These are phyloP conservation scores for Prietella phreatophila DNA, from an alignment of 2,113 vertebrate species.

Conservation along the genomic window DNA sequence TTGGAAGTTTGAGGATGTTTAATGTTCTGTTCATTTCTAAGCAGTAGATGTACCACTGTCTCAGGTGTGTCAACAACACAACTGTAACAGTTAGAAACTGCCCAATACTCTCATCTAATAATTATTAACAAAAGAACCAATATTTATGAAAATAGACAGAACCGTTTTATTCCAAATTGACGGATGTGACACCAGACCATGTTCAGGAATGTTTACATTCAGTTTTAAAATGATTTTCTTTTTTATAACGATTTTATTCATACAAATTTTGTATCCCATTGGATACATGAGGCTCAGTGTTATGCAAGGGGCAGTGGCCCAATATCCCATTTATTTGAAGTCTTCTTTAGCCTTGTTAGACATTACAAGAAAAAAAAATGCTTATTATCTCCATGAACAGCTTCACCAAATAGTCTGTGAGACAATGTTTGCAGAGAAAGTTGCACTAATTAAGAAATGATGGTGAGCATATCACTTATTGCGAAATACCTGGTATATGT, in stretches of 20 bases:
- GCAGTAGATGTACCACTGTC: not conserved
- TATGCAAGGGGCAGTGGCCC: not conserved
- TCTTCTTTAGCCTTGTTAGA: not conserved
- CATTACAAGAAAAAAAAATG: not conserved
- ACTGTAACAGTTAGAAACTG: not conserved
- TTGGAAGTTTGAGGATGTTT: not conserved
- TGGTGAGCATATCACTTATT: not conserved
- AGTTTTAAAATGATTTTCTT: not conserved
- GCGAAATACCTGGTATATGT: not conserved
- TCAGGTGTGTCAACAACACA: not conserved
- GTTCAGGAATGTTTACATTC: not conserved
- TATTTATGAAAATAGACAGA: not conserved
- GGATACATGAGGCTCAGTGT: not conserved
- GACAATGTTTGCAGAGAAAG: not conserved
- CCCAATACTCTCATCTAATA: not conserved
- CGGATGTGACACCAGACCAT: not conserved
- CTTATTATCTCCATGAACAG: not conserved
- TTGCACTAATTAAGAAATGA: not conserved
- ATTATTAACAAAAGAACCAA: not conserved
- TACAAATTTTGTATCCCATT: not conserved
- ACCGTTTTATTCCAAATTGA: not conserved
- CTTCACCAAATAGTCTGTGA: not conserved
- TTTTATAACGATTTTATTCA: too few relatives aligned
- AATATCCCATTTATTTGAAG: not conserved
- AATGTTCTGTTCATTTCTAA: constrained; percentile 21